Percentiles rank a stretch among this genome's conserved stretches.
phyloP scores from a whole-genome alignment of 2,888 invertebrate genomes.

The Pterostichus niger region DNA sequence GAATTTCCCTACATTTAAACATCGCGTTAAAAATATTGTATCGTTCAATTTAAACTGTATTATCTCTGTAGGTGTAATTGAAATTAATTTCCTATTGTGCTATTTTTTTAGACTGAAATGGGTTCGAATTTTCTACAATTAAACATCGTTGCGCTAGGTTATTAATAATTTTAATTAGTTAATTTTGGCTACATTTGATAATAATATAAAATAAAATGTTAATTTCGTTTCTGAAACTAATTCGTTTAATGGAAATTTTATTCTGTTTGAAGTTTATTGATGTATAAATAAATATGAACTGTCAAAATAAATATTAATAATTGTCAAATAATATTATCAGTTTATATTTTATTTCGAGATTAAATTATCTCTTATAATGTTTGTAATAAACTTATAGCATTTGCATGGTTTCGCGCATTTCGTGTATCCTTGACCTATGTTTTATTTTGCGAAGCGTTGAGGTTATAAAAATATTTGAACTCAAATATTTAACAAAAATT shows the following conservation, averaged over 20 bases:
- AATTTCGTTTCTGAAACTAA: not conserved
- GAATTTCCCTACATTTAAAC: too few relatives aligned
- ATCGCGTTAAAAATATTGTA: too few relatives aligned
- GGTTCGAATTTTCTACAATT: too few relatives aligned
- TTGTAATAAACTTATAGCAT: constrained; percentile 2
- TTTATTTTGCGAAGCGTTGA: not conserved
- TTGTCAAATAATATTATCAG: not conserved
- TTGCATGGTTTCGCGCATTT: not conserved
- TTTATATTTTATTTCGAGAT: not conserved
- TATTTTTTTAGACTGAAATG: too few relatives aligned
- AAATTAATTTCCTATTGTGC: too few relatives aligned
- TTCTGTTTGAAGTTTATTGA: not conserved
- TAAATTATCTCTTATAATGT: not conserved
- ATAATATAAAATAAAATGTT: not conserved
- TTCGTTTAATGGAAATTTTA: not conserved
- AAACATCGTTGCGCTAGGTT: too few relatives aligned
- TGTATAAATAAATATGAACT: not conserved
- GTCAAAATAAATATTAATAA: not conserved
- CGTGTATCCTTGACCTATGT: not conserved
- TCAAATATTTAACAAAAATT: not conserved
- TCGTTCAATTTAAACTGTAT: too few relatives aligned
- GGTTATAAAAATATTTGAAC: constrained; percentile 7
- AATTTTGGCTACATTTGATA: too few relatives aligned
- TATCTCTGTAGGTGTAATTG: too few relatives aligned
- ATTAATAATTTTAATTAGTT: too few relatives aligned